Evolutionary conservation across 2,888 invertebrate species (phyloP).

Genomic region (Boloria euphrosyne): DNA sequence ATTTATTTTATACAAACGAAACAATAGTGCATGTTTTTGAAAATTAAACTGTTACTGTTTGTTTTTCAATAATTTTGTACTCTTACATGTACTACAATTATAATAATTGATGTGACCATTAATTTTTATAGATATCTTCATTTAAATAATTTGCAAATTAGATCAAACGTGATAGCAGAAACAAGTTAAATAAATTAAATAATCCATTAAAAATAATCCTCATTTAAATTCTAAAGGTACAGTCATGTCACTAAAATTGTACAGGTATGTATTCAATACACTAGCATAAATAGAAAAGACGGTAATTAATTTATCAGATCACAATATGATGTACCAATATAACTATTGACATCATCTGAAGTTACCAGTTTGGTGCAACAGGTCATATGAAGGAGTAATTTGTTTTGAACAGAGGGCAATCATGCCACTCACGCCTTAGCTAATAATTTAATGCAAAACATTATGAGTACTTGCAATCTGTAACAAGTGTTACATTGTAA

Average conservation of each 20-base stretch:
- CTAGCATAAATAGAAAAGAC: not conserved
- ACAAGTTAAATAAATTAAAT: too few species aligned
- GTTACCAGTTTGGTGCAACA: slow-evolving; percentile 18
- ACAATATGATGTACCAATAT: slow-evolving; percentile 2
- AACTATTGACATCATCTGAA: slow-evolving; percentile 24
- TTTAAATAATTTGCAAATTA: too few species aligned
- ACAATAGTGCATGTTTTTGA: slow-evolving; percentile 9
- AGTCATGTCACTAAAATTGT: too few species aligned
- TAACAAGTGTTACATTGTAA: slow-evolving; percentile 53
- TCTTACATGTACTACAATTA: too few species aligned
- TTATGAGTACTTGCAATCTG: slow-evolving; percentile 40
- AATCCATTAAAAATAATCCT: too few species aligned
- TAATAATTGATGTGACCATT: too few species aligned
- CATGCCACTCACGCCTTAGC: slow-evolving; percentile 52
- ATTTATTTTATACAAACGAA: slow-evolving; percentile 9
- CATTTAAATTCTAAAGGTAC: too few species aligned
- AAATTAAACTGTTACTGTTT: not conserved
- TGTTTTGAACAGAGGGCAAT: slow-evolving; percentile 24
- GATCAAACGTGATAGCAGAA: too few species aligned
- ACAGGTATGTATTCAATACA: too few species aligned
- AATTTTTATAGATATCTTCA: too few species aligned
- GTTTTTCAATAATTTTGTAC: too few species aligned
- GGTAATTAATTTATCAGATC: not conserved
- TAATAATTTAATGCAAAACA: slow-evolving; percentile 29
- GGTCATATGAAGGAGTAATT: slow-evolving; percentile 26